phyloP scores from a whole-genome alignment of 30 jellyfish, hydroid and myxozoan genomes.

The Calvadosia cruxmelitensis region DNA sequence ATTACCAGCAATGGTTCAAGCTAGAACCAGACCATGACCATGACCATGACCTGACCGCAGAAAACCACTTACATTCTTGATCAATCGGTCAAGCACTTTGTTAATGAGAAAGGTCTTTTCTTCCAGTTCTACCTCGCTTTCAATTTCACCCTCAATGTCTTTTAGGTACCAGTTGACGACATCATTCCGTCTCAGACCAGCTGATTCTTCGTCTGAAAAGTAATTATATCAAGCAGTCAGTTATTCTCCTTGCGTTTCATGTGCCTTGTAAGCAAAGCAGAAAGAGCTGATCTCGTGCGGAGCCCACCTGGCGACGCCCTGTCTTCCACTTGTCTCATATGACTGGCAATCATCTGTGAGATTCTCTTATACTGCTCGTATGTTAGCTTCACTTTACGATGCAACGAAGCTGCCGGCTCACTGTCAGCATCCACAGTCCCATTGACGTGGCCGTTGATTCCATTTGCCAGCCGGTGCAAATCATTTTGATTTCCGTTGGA shows the following conservation, averaged over 20 bases:
- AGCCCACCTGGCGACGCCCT: constrained; percentile 30
- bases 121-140: constrained; percentile 74
- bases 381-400: constrained; percentile 51
- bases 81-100: constrained; percentile 61
- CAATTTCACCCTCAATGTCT: constrained; percentile 84
- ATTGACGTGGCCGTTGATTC: not conserved
- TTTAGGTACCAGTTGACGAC: constrained; percentile 91
- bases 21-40: not conserved
- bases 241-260: not conserved
- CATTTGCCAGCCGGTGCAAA: not conserved
- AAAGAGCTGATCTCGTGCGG: not conserved
- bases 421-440: constrained; percentile 3
- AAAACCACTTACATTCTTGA: constrained; percentile 40
- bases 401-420: constrained; percentile 11
- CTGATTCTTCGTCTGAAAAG: not conserved
- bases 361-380: constrained; percentile 70
- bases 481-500: not conserved
- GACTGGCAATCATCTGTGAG: constrained; percentile 59
- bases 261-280: not conserved
- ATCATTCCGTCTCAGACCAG: constrained; percentile 58
- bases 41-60: not conserved
- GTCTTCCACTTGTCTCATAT: constrained; percentile 87
- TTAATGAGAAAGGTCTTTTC: constrained; percentile 75
- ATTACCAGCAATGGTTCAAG: not conserved
- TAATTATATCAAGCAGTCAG: too few relatives aligned